These are phyloP conservation scores for Watsonalla cultraria DNA, from an alignment of 2,888 invertebrate species.

Conservation along the genomic window DNA sequence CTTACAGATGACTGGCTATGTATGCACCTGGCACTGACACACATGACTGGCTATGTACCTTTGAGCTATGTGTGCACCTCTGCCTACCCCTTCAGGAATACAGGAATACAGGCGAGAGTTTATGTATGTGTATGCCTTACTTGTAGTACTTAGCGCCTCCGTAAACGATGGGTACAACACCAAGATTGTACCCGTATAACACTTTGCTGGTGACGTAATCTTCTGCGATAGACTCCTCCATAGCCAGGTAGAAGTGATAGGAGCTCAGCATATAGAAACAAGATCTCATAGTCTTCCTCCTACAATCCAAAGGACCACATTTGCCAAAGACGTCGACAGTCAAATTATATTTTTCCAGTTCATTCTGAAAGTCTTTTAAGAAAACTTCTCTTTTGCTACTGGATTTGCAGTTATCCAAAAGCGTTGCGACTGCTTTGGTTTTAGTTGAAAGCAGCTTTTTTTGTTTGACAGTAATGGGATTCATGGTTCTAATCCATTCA, in stretches of 20 bases:
- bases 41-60: no score
- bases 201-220: conserved; percentile 65
- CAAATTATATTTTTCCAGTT: conserved; percentile 55
- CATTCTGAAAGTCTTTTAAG: conserved; percentile 49
- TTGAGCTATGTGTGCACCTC: no score
- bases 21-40: no score
- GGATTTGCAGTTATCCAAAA: conserved; percentile 51
- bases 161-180: conserved; percentile 82
- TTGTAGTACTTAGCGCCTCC: conserved; percentile 80
- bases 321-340: conserved; percentile 74
- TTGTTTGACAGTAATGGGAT: conserved; percentile 22
- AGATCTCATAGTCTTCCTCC: conserved; percentile 37
- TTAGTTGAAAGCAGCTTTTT: conserved; percentile 36
- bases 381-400: conserved; percentile 47
- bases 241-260: conserved; percentile 85
- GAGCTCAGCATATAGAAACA: conserved; percentile 64
- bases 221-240: conserved; percentile 84
- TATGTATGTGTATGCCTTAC: conserved; percentile 51
- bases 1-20: no score
- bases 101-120: no score
- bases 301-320: conserved; percentile 62
- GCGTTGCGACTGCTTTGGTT: conserved; percentile 49
- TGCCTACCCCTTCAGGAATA: no score
- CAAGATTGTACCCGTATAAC: conserved; percentile 74
- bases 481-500: conserved; percentile 36